phyloP scores from a whole-genome alignment of 2,888 invertebrate species.

The Dryomyza anilis region DNA sequence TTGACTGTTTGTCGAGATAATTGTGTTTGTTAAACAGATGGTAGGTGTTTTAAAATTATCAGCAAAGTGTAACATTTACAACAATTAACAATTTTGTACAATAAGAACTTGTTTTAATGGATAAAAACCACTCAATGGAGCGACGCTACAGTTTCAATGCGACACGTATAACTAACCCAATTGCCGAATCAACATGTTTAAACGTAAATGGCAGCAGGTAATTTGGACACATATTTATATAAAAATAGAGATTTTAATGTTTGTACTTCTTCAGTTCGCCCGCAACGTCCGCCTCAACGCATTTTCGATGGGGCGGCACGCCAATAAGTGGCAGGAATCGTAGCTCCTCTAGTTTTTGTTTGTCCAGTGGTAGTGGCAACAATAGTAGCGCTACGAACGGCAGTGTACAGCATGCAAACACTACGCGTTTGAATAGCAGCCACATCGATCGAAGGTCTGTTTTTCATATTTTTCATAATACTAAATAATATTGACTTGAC shows the following conservation, averaged over 20 bases:
- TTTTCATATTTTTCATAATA: neutral
- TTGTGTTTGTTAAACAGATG: too few relatives aligned
- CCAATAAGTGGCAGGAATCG: conserved; percentile 39
- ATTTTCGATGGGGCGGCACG: conserved; percentile 43
- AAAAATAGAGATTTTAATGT: neutral
- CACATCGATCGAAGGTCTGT: conserved; percentile 53
- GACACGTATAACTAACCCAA: conserved; percentile 47
- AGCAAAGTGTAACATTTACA: too few relatives aligned
- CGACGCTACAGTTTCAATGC: conserved; percentile 50
- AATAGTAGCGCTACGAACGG: conserved; percentile 27
- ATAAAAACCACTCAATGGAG: too few relatives aligned
- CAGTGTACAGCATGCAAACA: conserved; percentile 32
- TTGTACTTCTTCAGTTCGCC: conserved; percentile 27
- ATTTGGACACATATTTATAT: neutral
- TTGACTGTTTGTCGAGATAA: too few relatives aligned
- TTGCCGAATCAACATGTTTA: conserved; percentile 57
- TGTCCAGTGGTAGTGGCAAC: conserved; percentile 25
- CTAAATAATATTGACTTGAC: neutral
- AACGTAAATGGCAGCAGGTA: conserved; percentile 42
- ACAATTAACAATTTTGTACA: too few relatives aligned
- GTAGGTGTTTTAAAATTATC: too few relatives aligned
- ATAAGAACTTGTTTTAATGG: too few relatives aligned
- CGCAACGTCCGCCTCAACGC: too few relatives aligned
- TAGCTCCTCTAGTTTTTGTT: conserved; percentile 38
- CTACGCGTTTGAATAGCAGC: conserved; percentile 40